Evolutionary conservation across 2,797 vertebrate species (phyloP).

Genomic region (Clamator glandarius): DNA sequence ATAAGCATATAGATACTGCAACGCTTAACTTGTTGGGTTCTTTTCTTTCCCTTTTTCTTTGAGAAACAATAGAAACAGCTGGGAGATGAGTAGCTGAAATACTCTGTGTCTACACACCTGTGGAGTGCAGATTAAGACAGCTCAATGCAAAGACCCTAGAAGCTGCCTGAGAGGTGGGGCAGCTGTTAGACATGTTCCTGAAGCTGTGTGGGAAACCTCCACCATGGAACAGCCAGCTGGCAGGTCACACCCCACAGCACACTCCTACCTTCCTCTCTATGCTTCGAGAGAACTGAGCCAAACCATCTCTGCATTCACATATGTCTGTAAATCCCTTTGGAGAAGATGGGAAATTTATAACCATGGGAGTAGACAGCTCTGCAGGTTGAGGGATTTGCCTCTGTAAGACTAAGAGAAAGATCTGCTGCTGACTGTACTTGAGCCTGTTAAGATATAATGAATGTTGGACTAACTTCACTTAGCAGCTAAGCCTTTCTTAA

Average conservation of each 20-base stretch:
- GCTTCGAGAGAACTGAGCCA: not conserved
- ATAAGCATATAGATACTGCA: not conserved
- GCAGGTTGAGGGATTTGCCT: not conserved
- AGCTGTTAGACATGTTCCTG: not conserved
- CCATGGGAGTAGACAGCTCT: not conserved
- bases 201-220: not conserved
- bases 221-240: not conserved
- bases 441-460: not conserved
- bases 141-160: not conserved
- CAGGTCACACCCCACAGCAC: not conserved
- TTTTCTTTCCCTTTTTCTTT: not conserved
- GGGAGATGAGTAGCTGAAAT: not conserved
- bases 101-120: not conserved
- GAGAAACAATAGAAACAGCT: not conserved
- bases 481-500: not conserved
- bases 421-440: not conserved
- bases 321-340: not conserved
- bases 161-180: not conserved
- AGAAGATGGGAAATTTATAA: not conserved
- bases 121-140: not conserved
- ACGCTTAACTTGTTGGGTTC: not conserved
- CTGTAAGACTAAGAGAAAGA: not conserved
- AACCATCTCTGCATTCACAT: not conserved
- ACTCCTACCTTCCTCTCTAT: not conserved
- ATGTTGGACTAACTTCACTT: not conserved